Conservation (phyloP, 92 coral and sea anemone genomes). For the Plumapathes pennacea region DNA sequence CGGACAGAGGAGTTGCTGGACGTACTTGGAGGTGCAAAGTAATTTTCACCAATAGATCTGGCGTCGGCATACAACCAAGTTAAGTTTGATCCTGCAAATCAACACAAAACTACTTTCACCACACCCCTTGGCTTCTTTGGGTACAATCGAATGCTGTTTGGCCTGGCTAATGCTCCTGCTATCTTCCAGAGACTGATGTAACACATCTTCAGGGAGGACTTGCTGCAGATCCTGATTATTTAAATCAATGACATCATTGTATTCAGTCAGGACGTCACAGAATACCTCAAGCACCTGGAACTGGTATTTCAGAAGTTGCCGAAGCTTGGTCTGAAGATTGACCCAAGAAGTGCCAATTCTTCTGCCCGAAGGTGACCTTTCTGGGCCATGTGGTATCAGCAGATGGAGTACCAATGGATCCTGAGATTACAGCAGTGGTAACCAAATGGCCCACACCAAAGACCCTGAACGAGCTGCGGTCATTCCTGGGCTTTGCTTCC, state of each 20-base stretch:
- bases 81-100: constrained; percentile 22
- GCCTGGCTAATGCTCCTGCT: constrained; percentile 31
- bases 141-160: constrained; percentile 53
- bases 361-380: constrained; percentile 19
- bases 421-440: constrained; percentile 35
- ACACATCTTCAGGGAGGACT: constrained; percentile 19
- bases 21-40: constrained; percentile 1
- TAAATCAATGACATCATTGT: constrained; percentile 46
- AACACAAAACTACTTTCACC: constrained; percentile 47
- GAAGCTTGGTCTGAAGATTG: constrained; percentile 42
- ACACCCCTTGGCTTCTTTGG: constrained; percentile 48
- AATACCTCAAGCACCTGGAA: constrained; percentile 38
- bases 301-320: constrained; percentile 19
- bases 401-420: constrained; percentile 47
- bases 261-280: constrained; percentile 20
- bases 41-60: constrained; percentile 24
- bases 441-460: constrained; percentile 25
- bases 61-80: constrained; percentile 37
- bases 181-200: constrained; percentile 41
- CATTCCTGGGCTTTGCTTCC: too few species aligned
- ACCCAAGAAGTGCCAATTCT: constrained; percentile 40
- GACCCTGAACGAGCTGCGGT: too few species aligned
- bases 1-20: constrained; percentile 4
- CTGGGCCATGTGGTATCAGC: constrained; percentile 45
- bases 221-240: constrained; percentile 30